phyloP scores from a whole-genome alignment of 1,140 invertebrate genomes.

The Zaprionus inermis region DNA sequence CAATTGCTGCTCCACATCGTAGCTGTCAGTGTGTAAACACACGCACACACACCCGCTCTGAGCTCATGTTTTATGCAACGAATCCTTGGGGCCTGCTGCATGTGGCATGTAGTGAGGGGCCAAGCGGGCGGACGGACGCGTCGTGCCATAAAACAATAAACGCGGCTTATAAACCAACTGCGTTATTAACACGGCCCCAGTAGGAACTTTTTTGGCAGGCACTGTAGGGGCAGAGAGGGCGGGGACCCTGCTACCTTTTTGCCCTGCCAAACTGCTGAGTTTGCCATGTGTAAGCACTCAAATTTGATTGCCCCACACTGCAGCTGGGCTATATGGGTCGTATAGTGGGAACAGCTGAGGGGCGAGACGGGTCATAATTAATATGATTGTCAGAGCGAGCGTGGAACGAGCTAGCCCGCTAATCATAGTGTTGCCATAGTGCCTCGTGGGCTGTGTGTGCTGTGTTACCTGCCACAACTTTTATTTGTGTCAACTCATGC shows the following conservation, averaged over 20 bases:
- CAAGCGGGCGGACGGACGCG: not conserved
- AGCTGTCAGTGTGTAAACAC: constrained; percentile 30
- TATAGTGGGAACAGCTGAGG: not conserved
- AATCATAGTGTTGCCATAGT: constrained; percentile 34
- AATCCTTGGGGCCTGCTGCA: constrained; percentile 54
- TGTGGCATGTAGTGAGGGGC: constrained; percentile 27
- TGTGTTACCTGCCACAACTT: not conserved
- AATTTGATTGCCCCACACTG: not conserved
- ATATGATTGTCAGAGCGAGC: constrained; percentile 45
- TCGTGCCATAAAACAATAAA: constrained; percentile 75
- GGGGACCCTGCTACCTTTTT: not conserved
- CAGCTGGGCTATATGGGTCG: not conserved
- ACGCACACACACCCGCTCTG: constrained; percentile 9
- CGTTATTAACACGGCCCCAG: constrained; percentile 1
- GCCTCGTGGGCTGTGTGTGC: not conserved
- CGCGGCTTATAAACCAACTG: constrained; percentile 58
- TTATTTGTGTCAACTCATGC: constrained; percentile 51
- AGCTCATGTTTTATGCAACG: constrained; percentile 44
- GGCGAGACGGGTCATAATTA: constrained; percentile 27
- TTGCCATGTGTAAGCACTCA: not conserved
- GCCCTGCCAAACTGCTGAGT: not conserved
- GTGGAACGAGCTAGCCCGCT: not conserved
- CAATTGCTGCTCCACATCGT: constrained; percentile 46
- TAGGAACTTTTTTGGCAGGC: not conserved
- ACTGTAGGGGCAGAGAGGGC: not conserved